These are phyloP conservation scores for Lichenostomus cassidix DNA, from an alignment of 2,113 vertebrate genomes.

Conservation along the genomic window DNA sequence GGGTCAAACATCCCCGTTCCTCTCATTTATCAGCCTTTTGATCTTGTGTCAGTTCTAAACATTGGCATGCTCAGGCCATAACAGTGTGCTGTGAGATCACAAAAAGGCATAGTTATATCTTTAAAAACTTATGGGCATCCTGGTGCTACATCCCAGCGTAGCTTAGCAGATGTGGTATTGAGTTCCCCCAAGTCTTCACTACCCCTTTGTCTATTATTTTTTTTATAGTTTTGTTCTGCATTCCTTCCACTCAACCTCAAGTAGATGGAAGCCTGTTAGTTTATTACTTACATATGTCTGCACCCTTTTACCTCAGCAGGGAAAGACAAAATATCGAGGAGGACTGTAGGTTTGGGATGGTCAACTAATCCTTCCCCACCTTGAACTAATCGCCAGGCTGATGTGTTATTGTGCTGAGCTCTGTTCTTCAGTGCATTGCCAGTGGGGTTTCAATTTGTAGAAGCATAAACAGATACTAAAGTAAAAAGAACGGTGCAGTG, in stretches of 20 bases:
- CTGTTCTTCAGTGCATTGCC: slow-evolving; percentile 80
- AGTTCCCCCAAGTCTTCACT: slow-evolving; percentile 74
- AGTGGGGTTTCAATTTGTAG: slow-evolving; percentile 99
- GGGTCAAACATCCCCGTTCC: slow-evolving; percentile 91
- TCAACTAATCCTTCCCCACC: slow-evolving; percentile 94
- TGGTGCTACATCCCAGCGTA: slow-evolving; percentile 47
- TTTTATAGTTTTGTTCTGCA: slow-evolving; percentile 99
- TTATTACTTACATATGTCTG: slow-evolving; percentile 99
- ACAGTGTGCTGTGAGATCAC: slow-evolving; percentile 79
- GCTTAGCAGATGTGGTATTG: slow-evolving; percentile 80
- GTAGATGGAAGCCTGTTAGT: slow-evolving; percentile 90
- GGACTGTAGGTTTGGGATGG: slow-evolving; percentile 83
- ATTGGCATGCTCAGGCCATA: slow-evolving; percentile 81
- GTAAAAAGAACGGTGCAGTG: slow-evolving; percentile 89
- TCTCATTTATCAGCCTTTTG: slow-evolving; percentile 94
- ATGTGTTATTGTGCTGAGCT: slow-evolving; percentile 81
- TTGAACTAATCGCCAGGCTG: slow-evolving; percentile 97
- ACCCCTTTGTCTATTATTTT: slow-evolving; percentile 90
- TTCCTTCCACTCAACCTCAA: slow-evolving; percentile 92
- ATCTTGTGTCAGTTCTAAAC: slow-evolving; percentile 86
- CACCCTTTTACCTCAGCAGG: slow-evolving; percentile 91
- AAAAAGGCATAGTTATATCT: slow-evolving; percentile 74
- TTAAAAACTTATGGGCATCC: slow-evolving; percentile 68
- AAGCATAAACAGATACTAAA: slow-evolving; percentile 99
- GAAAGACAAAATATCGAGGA: slow-evolving; percentile 95